Percentiles rank a stretch among this genome's conserved stretches.
These are phyloP conservation scores for Myiopsitta monachus DNA, from an alignment of 2,113 vertebrate genomes.

Conservation along the genomic window DNA sequence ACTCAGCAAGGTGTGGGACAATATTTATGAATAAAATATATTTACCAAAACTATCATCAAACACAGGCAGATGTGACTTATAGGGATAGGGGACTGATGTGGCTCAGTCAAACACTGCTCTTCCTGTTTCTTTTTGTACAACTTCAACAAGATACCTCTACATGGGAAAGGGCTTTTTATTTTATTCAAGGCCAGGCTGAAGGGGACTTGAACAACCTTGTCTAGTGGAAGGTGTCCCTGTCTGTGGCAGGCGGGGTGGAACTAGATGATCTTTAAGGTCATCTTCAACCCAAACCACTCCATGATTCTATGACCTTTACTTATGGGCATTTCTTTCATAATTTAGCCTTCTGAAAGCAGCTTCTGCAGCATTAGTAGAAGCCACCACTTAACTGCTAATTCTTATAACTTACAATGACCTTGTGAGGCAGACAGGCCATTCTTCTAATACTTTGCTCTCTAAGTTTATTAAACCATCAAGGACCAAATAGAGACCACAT, in stretches of 20 bases:
- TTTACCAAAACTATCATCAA: not conserved
- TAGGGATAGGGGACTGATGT: not conserved
- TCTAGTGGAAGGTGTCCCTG: not conserved
- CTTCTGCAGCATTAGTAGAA: not conserved
- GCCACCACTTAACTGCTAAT: not conserved
- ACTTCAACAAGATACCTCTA: not conserved
- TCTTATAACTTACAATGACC: not conserved
- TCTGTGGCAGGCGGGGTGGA: not conserved
- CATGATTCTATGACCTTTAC: not conserved
- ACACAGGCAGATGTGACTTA: not conserved
- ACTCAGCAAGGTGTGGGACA: not conserved
- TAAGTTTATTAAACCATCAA: not conserved
- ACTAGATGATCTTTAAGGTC: not conserved
- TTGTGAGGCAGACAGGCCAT: not conserved
- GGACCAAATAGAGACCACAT: not conserved
- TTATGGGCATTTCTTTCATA: not conserved
- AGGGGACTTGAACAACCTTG: not conserved
- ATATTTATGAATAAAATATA: not conserved
- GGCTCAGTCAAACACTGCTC: not conserved
- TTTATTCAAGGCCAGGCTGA: not conserved
- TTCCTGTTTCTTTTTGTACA: not conserved
- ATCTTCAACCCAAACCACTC: not conserved
- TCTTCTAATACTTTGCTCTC: not conserved
- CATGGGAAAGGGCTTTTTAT: not conserved
- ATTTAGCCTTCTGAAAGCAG: not conserved